Evolutionary conservation across 1,140 invertebrate genomes (phyloP).

Genomic region (Matsumurasca onukii): DNA sequence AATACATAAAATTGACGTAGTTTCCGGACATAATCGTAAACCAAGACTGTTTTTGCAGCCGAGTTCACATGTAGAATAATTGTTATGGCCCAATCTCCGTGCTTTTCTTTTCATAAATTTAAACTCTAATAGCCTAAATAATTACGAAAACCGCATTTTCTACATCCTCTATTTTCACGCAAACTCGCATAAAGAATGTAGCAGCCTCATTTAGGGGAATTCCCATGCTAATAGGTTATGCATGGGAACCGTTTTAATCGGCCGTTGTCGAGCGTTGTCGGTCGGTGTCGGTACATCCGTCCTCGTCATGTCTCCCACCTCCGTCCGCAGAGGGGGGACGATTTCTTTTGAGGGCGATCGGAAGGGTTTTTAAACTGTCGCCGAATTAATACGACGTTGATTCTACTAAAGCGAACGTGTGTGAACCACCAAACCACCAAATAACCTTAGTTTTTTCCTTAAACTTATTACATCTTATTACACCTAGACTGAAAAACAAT

Average conservation of each 20-base stretch:
- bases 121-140: constrained; percentile 15
- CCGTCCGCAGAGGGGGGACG: no score
- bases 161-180: constrained; percentile 2
- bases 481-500: no score
- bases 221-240: constrained; percentile 21
- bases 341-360: no score
- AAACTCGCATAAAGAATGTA: constrained; percentile 7
- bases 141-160: constrained; percentile 19
- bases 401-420: no score
- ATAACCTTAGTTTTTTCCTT: no score
- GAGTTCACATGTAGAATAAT: constrained; percentile 17
- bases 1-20: no score
- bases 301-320: no score
- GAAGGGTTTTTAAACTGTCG: no score
- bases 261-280: background rate
- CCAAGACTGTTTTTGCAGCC: background rate
- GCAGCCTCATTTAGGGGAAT: constrained; percentile 20
- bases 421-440: no score
- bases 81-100: constrained; percentile 6
- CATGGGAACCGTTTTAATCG: constrained; percentile 23
- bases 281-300: no score
- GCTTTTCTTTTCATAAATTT: constrained; percentile 3
- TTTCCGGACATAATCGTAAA: constrained; percentile 9
- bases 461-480: no score
- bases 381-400: no score